Percentiles rank a stretch among this genome's conserved stretches.
Evolutionary conservation across 2,888 invertebrate genomes (phyloP).

Genomic region (Neoaliturus tenellus): DNA sequence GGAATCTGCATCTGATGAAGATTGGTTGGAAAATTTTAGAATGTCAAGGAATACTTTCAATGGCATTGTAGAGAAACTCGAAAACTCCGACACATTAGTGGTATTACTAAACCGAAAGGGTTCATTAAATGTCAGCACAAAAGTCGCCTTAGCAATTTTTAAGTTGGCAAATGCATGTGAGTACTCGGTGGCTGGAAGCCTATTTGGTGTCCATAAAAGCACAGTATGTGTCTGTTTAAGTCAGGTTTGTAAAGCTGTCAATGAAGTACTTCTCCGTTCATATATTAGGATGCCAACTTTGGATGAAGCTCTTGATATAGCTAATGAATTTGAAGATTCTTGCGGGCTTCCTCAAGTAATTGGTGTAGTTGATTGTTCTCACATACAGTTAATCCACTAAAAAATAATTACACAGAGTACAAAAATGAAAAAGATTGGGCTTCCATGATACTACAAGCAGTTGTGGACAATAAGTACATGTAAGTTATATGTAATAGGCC

Average conservation of each 20-base stretch:
- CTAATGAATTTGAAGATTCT: background rate
- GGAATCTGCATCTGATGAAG: background rate
- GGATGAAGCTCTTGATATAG: background rate
- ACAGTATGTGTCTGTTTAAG: background rate
- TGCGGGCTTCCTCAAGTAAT: background rate
- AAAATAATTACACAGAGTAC: background rate
- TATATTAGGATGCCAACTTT: constrained; percentile 3
- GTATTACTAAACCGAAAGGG: background rate
- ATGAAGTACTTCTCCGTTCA: background rate
- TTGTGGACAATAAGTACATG: constrained; percentile 2
- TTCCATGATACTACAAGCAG: constrained; percentile 18
- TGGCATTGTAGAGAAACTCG: background rate
- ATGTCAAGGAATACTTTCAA: background rate
- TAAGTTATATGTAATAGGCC: background rate
- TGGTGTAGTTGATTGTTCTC: background rate
- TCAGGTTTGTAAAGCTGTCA: background rate
- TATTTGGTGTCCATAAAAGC: constrained; percentile 10
- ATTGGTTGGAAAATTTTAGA: background rate
- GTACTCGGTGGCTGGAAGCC: background rate
- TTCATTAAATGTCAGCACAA: background rate
- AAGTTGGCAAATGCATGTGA: background rate
- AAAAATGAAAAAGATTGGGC: constrained; percentile 18
- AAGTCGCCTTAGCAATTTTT: background rate
- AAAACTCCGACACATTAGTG: background rate
- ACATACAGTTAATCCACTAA: background rate